Percentiles rank a stretch among this genome's conserved stretches.
These are phyloP conservation scores for Caenorhabditis sulstoni DNA, from an alignment of 2,888 invertebrate genomes.

Conservation along the genomic window DNA sequence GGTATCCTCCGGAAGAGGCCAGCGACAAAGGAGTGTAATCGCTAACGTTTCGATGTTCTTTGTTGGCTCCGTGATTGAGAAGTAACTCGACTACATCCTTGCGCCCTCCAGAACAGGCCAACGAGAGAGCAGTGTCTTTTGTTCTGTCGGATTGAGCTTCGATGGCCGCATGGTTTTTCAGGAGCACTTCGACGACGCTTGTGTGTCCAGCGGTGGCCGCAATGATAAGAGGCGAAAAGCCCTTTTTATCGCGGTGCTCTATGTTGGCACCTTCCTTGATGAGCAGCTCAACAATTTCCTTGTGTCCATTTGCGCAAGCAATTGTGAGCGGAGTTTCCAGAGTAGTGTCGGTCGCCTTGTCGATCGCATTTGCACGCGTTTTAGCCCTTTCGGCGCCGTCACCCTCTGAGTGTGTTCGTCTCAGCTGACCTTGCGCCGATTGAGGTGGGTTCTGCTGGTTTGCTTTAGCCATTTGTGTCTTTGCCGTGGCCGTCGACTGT, in stretches of 20 bases:
- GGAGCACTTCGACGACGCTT: slow-evolving; percentile 91
- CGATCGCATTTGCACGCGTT: slow-evolving; percentile 83
- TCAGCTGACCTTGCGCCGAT: slow-evolving; percentile 22
- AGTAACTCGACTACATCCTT: slow-evolving; percentile 96
- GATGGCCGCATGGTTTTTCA: slow-evolving; percentile 95
- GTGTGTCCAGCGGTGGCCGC: slow-evolving; percentile 97
- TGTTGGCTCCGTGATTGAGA: slow-evolving; percentile 92
- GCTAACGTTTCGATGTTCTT: slow-evolving; percentile 95
- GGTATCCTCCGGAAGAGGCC: slow-evolving; percentile 96
- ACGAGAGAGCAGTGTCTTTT: slow-evolving; percentile 93
- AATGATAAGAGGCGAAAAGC: slow-evolving; percentile 96
- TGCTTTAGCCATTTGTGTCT: slow-evolving; percentile 23
- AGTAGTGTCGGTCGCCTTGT: slow-evolving; percentile 98
- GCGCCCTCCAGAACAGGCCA: slow-evolving; percentile 97
- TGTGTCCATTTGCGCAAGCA: slow-evolving; percentile 89
- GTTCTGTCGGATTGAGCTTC: slow-evolving; percentile 99
- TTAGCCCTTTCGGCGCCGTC: slow-evolving; percentile 80
- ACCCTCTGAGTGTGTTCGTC: slow-evolving; percentile 57
- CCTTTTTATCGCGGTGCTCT: slow-evolving; percentile 97
- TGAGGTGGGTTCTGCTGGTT: slow-evolving; percentile 14
- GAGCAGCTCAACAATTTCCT: slow-evolving; percentile 93
- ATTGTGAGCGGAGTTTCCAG: slow-evolving; percentile 98
- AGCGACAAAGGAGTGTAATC: slow-evolving; percentile 99
- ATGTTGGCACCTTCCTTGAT: slow-evolving; percentile 94
- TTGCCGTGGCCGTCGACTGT: slow-evolving; percentile 10